Conservation (phyloP, 2,113 vertebrate species). For the Gymnogyps californianus region DNA sequence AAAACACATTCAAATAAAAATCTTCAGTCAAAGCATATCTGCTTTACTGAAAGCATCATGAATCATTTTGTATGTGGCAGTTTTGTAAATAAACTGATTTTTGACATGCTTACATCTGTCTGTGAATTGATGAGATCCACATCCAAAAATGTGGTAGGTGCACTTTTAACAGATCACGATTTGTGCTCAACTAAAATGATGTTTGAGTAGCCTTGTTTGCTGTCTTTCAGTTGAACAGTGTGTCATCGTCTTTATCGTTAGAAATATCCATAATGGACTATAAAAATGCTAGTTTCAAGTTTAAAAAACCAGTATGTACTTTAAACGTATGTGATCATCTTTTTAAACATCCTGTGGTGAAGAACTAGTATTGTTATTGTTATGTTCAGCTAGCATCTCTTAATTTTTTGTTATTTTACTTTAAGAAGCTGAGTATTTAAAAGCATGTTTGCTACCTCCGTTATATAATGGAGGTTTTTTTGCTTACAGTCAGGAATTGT, state of each 20-base stretch:
- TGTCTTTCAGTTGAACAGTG: neutral
- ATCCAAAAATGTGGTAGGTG: neutral
- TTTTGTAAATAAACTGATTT: neutral
- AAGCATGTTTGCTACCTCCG: neutral
- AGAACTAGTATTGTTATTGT: neutral
- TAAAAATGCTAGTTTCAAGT: neutral
- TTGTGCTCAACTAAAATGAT: neutral
- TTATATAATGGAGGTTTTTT: conserved; percentile 10
- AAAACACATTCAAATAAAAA: neutral
- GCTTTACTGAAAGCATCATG: neutral
- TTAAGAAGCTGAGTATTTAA: neutral
- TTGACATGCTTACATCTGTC: neutral
- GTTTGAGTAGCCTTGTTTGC: neutral
- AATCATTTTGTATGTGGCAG: neutral
- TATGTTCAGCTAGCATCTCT: neutral
- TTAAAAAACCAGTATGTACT: neutral
- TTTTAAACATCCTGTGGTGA: neutral
- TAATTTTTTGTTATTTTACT: neutral
- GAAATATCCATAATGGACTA: neutral
- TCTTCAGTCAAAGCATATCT: neutral
- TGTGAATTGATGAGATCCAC: neutral
- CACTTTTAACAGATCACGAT: neutral
- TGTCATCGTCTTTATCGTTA: neutral
- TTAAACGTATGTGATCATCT: neutral
- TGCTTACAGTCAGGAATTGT: neutral